Base-by-base conservation (phyloP, 2,888 invertebrate genomes). In the Melanargia galathea region DNA sequence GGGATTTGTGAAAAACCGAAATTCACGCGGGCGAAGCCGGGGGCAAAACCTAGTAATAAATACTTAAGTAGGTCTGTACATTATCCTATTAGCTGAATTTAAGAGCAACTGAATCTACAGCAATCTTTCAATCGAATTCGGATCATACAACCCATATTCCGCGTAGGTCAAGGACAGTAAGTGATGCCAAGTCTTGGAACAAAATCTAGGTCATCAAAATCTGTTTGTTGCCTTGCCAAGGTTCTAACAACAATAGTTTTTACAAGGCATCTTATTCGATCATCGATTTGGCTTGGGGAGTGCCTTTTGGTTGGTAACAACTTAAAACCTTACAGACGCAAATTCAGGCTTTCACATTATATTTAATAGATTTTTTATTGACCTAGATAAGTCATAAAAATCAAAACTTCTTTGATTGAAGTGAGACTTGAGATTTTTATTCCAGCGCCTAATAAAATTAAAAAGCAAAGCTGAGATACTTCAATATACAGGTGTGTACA, bases 131-230 rank as follows among this genome's bases (percentile, higher is more conserved):
- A 48, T 38, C 24, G 10, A 24, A 61, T 57, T 33, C 22, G 49
- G 57, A 57, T 62, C 57, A 55, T 35, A 30, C 26, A 11, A 55
- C 40, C 33, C 49, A 59, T 43, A 59, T 62, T 60, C 55, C 55
- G n/a, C n/a, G 48, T 49, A 56, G 55, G 26, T 30, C 58, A 51
- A 65, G 49, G 6, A 24, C 35, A n/a, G 35, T 49, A 56, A 11
- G 51, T 49, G 45, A 61, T 20, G 55, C 55, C 49, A 62, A 65
- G 55, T 46, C 35, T 45, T 33, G 40, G 40, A 45, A 62, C 13
- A 30, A 57, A 57, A 60, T 48, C n/a, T n/a, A 55, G 49, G 65
- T 59, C 62, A 62, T 18, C 30, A 16, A 24, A 40, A 43, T 40
- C 55, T 55, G n/a, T n/a, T n/a, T n/a, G n/a, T n/a, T n/a, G n/a